phyloP scores from a whole-genome alignment of 2,888 invertebrate genomes.

The Strigamia crassipes region DNA sequence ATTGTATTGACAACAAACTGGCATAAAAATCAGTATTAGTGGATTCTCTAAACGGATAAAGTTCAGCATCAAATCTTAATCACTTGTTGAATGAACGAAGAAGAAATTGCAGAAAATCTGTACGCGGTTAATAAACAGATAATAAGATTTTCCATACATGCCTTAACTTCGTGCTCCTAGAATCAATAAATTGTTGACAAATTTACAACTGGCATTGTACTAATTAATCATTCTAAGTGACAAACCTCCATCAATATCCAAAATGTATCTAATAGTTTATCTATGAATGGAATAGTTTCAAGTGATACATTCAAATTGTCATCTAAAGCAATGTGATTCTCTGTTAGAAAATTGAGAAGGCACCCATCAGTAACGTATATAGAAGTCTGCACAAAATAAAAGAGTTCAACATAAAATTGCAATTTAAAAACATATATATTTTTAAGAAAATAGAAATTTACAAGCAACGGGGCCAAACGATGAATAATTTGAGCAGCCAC shows the following conservation, averaged over 20 bases:
- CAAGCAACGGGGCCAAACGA: constrained; percentile 52
- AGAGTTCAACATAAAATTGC: not conserved
- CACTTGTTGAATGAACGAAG: constrained; percentile 61
- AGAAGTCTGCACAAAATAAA: constrained; percentile 61
- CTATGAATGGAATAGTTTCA: constrained; percentile 52
- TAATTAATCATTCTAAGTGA: not conserved
- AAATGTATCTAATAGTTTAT: constrained; percentile 65
- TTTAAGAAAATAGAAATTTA: constrained; percentile 46
- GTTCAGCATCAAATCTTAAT: not conserved
- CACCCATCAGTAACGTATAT: constrained; percentile 74
- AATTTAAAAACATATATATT: too few relatives aligned
- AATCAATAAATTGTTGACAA: constrained; percentile 35
- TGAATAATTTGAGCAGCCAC: constrained; percentile 57
- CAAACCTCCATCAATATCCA: constrained; percentile 70
- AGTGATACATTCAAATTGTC: constrained; percentile 52
- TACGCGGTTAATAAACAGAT: constrained; percentile 68
- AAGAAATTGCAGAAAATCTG: constrained; percentile 64
- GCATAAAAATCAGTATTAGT: too few relatives aligned
- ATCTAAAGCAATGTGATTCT: constrained; percentile 52
- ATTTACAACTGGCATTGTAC: not conserved
- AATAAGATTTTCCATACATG: constrained; percentile 68
- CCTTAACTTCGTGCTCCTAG: constrained; percentile 67
- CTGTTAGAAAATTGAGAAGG: constrained; percentile 65
- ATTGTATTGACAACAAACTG: too few relatives aligned
- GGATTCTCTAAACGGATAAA: too few relatives aligned